Evolutionary conservation across 2,888 invertebrate genomes (phyloP), one percentile per base, ranked within the genome.

Genomic region (Ophion ventricosus): DNA sequence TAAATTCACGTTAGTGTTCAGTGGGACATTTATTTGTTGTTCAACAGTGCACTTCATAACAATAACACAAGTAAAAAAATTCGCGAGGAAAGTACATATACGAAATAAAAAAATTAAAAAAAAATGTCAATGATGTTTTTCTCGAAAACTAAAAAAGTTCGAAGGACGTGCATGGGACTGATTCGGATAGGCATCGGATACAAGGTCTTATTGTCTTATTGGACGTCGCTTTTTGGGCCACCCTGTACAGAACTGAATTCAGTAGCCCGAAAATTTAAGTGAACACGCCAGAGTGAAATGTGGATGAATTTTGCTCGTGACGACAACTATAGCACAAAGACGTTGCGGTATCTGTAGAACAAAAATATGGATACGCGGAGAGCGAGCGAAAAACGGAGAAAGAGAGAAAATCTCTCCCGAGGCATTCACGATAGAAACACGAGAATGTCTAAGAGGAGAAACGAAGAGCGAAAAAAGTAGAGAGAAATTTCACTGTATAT

Each of bases 281-380:
- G 75, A 81, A 74, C 49, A 49, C 49, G 73, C 49, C 54, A 49
- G 64, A 54, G 76, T 43, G 66, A 81, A 78, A 75, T 40, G 72
- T 67, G 75, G 72, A 82, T 82, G 61, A 80, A 82, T 69, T 80
- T 82, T 64, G 3, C 73, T 59, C 23, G n/a, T 35, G 11, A 40
- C 54, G 40, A 73, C 76, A 56, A 57, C 59, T 66, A 43, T 64
- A 57, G 73, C 57, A 80, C 80, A 56, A 78, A 59, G 67, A 66
- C 49, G 72, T 23, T 66, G 69, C 40, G 69, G 59, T 61, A 49
- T 49, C 56, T 40, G 72, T 59, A 61, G 49, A 74, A 67, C 64
- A 40, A 81, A 82, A 75, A 79, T 61, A 59, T 11, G 40, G 10
- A 7, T 40, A 57, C 20, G 49, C 35, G 8, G 5, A 35, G 49